A percentile compares a stretch with the other conserved stretches of the same genome.
Evolutionary conservation across 2,888 invertebrate species (phyloP).

Genomic region (Pachydiplax longipennis): DNA sequence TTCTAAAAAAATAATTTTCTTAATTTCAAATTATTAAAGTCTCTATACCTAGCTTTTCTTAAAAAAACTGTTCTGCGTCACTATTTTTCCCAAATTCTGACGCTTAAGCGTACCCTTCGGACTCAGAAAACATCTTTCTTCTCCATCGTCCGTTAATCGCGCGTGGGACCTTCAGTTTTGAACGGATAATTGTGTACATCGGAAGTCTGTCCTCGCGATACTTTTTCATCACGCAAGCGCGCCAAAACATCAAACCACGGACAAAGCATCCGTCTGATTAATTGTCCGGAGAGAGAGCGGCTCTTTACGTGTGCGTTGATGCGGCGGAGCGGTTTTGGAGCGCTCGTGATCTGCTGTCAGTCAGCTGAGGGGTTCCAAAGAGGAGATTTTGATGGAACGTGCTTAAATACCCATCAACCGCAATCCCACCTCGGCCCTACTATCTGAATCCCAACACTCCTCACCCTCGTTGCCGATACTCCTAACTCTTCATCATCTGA

Average conservation of each 20-base stretch:
- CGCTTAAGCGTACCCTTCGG: not conserved
- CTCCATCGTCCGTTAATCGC: not conserved
- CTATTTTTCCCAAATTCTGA: no score
- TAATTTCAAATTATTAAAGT: not conserved
- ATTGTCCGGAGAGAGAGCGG: slow-evolving; percentile 3
- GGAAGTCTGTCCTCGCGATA: not conserved
- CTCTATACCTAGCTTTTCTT: no score
- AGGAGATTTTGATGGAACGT: not conserved
- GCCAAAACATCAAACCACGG: not conserved
- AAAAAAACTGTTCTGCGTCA: no score
- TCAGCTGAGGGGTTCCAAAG: not conserved
- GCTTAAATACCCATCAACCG: not conserved
- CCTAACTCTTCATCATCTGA: not conserved
- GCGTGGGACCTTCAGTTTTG: not conserved
- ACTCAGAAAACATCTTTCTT: not conserved
- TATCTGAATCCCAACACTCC: not conserved
- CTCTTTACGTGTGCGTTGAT: not conserved
- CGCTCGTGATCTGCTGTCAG: slow-evolving; percentile 19
- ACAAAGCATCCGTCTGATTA: slow-evolving; percentile 24
- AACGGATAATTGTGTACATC: not conserved
- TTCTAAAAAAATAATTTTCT: no score
- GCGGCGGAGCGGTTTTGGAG: not conserved
- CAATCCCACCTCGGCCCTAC: not conserved
- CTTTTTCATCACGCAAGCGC: not conserved
- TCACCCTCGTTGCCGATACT: not conserved